Base-by-base conservation (phyloP, 2,888 invertebrate genomes). In the Athrips mouffetella region DNA sequence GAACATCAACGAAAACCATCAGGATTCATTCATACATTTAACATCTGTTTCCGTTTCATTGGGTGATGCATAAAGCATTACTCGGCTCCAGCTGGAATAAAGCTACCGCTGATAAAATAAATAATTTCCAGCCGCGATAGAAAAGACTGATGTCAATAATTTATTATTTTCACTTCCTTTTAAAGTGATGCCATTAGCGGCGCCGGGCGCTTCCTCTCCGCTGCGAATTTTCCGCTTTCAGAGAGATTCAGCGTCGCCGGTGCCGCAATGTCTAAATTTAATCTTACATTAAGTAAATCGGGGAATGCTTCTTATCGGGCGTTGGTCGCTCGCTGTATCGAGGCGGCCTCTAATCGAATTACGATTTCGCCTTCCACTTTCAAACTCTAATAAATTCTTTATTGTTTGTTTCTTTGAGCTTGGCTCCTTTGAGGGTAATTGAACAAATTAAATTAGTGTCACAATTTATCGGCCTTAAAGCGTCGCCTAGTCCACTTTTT, bases 121-220 rank as follows among this genome's bases (percentile, higher is more conserved):
- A 77, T 71, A 76, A 73, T 72, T 71, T 73, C 62, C 63, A 63
- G 66, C 65, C 65, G 66, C 71, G 68, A 74, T 73, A 73, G 65
- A 72, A 67, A 65, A 75, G 71, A 69, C 68, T 73, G 72, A 74
- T 78, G 80, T 81, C 80, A 82, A 85, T 83, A 83, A 82, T 78
- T 80, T 80, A 81, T 84, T 81, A 80, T 82, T 79, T 82, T 82
- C 76, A 69, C 76, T 80, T 76, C 76, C 76, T 76, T 76, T 75
- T 71, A 79, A 81, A 80, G 73, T 70, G 74, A 70, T 55, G 75
- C 81, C 80, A 82, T 84, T 83, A 84, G 75, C 70, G 72, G 59
- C 64, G 71, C 56, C 70, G 78, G 80, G 81, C 77, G 79, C 76
- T 76, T 60, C 65, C 64, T 64, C 65, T 60, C 57, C 54, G 67